Evolutionary conservation across 2,113 vertebrate genomes (phyloP), one percentile per base, ranked within the genome.

Genomic region (Chrysemys picta): DNA sequence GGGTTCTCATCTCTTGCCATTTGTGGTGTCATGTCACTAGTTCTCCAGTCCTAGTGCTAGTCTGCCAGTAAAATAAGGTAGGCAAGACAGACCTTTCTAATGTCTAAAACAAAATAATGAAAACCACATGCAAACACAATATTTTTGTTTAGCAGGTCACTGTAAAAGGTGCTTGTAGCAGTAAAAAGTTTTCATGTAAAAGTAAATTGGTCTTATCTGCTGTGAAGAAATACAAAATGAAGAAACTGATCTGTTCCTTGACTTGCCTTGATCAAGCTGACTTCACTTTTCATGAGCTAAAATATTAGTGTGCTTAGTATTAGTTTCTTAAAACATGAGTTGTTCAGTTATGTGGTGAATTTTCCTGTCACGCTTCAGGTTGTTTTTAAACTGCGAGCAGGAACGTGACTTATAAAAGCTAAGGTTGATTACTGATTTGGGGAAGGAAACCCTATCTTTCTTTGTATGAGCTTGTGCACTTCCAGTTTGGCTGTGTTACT

Each of bases 51-150:
- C 9, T 87, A 31, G 62, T 83, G 47, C 50, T 82, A 90, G 10
- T 69, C 42, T 24, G 90, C n/a, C 24, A 82, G 80, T 91, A 69
- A 93, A 90, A 94, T 13, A 93, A 38, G 12, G 72, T 92, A 89
- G 93, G 88, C 47, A 82, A 95, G 86, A 29, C 13, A 12, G 13
- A 2, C 16, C 22, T 42, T 76, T 76, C 10, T 45, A 12, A 25
- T 45, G 11, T 7, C 25, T 76, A 76, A 76, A 76, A 75, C 38
- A 45, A 45, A 76, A 76, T 45, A 21, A 65, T 24, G 27, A 65
- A 42, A 38, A 22, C 11, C 22, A 24, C 10, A 21, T 65, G 22
- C n/a, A 75, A 75, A 42, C n/a, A 75, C n/a, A 22, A 38, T 42
- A 10, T 25, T 45, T 75, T 24, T 42, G n/a, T 42, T 75, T 42